These are phyloP conservation scores for Elephas maximus DNA, from an alignment of 2,113 vertebrate species.

Conservation along the genomic window DNA sequence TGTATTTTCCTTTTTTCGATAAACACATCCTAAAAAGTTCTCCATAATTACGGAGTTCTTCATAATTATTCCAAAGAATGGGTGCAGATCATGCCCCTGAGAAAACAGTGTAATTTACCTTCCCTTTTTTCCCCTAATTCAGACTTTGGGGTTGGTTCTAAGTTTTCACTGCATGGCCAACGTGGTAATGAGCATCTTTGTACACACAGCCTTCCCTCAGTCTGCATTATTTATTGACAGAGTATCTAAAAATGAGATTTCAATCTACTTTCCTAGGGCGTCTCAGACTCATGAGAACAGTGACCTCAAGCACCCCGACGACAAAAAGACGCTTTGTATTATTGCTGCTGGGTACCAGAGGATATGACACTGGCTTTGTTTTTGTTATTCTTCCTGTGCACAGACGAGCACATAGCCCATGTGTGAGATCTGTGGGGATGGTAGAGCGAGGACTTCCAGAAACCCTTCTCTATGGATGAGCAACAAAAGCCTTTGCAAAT, in stretches of 20 bases:
- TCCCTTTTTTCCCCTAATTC: background rate
- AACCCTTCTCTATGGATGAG: background rate
- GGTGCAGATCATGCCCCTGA: background rate
- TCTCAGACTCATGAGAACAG: background rate
- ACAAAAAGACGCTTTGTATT: background rate
- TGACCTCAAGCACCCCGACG: background rate
- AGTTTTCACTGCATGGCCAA: rapidly evolving
- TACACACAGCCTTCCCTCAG: background rate
- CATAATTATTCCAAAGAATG: background rate
- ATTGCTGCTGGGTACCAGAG: background rate
- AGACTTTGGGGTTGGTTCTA: rapidly evolving
- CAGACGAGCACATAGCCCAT: background rate
- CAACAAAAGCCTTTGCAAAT: background rate
- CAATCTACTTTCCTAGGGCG: rapidly evolving
- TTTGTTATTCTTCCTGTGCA: background rate
- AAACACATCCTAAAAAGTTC: background rate
- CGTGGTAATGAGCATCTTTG: rapidly evolving
- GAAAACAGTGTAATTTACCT: background rate
- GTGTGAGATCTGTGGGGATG: background rate
- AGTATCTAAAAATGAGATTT: rapidly evolving
- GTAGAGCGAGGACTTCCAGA: background rate
- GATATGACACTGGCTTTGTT: background rate
- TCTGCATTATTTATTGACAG: background rate
- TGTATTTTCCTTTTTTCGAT: background rate
- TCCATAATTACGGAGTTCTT: background rate